Evolutionary conservation across 2,888 invertebrate genomes (phyloP), one percentile per base, ranked within the genome.

Genomic region (Julus scandinavius): DNA sequence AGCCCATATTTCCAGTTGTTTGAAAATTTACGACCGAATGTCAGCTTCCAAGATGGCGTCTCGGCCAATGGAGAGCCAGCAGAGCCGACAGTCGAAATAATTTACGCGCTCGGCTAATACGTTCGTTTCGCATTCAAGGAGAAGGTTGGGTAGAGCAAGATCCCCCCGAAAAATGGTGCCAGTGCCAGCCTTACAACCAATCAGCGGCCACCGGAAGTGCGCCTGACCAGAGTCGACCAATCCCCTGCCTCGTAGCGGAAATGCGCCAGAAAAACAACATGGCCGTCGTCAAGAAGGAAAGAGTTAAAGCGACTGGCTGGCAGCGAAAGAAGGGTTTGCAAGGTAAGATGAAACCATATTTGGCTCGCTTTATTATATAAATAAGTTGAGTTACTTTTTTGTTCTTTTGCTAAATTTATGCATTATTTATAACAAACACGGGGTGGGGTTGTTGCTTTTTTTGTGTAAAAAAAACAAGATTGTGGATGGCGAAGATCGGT

Each of bases 21-120:
- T n/a, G 50, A 45, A 20, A 85, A 85, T 85, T 85, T 85, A 85
- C 29, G 49, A 85, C 2, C 85, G 11, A 45, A 15, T 85, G 85
- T 50, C 85, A 85, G 29, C 87, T 13, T 87, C 58, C 87, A 87
- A 54, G 63, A 87, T 87, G 87, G 87, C 87, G 87, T 87, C 87
- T 87, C 38, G n/a, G 38, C 87, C 87, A 87, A 87, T 87, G 41
- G 38, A 58, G 38, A 87, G n/a, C 38, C 85, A 85, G 38, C 38
- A 3, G 9, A 80, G 29, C 13, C 80, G 80, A 80, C 80, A 80
- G 80, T 13, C 38, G n/a, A 85, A 85, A 85, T 85, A 85, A 85
- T 85, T 85, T 85, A 85, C 85, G 49, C 1, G 85, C 45, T 85
- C 85, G 85, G 50, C 85, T 45, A 85, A 85, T 85, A 50, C 80